Evolutionary conservation across 64 coral and sea anemone genomes (phyloP).

Genomic region (Stylophora pistillata): DNA sequence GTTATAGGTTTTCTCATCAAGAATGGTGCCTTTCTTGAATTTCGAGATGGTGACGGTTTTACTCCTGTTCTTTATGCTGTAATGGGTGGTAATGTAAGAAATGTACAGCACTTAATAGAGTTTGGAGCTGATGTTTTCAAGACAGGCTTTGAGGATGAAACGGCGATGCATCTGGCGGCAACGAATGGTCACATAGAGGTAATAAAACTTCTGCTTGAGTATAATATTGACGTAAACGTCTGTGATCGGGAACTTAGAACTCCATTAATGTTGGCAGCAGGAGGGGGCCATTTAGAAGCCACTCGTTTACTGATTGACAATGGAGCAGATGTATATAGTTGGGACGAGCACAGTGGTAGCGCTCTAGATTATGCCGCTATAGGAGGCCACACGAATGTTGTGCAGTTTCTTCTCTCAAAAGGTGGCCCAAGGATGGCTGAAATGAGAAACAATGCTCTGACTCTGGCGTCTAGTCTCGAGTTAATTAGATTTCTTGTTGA

Average conservation of each 20-base stretch:
- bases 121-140: conserved; percentile 3
- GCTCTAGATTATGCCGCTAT: background rate
- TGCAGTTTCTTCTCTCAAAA: background rate
- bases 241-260: background rate
- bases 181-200: conserved; percentile 27
- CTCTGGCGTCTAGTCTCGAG: background rate
- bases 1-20: conserved; percentile 27
- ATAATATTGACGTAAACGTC: background rate
- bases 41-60: background rate
- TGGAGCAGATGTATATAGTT: background rate
- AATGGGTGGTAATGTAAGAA: background rate
- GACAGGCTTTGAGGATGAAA: background rate
- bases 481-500: background rate
- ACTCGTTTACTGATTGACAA: background rate
- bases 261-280: background rate
- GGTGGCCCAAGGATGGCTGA: background rate
- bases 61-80: conserved; percentile 12
- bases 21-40: background rate
- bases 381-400: background rate
- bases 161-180: conserved; percentile 28
- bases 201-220: conserved; percentile 17
- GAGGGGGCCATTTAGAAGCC: background rate
- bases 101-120: background rate
- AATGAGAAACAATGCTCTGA: background rate
- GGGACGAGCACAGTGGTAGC: background rate